A percentile compares a stretch with the other conserved stretches of the same genome.
Evolutionary conservation across 2,888 invertebrate genomes (phyloP).

Genomic region (Dusona sp.): DNA sequence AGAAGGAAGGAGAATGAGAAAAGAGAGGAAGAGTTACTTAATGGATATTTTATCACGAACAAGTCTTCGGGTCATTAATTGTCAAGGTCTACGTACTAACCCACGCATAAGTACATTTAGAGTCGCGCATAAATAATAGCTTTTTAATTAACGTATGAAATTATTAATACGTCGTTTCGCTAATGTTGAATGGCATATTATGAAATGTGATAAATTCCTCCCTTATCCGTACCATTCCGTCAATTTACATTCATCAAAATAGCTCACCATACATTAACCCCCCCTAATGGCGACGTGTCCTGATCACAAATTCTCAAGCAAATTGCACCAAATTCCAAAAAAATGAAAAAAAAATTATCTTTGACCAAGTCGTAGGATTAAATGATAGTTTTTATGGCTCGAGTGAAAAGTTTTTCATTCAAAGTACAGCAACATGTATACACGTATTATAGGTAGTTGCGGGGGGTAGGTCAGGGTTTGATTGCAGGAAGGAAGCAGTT

Average conservation of each 20-base stretch:
- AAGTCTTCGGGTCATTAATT: conserved; percentile 52
- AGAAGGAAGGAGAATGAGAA: conserved; percentile 24
- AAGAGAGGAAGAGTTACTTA: conserved; percentile 37
- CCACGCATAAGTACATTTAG: conserved; percentile 8
- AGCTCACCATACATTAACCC: not conserved
- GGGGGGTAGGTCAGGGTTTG: conserved; percentile 83
- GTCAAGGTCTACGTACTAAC: conserved; percentile 57
- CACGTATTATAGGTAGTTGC: conserved; percentile 22
- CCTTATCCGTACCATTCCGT: not conserved
- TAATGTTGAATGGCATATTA: not conserved
- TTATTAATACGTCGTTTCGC: not conserved
- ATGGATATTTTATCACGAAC: conserved; percentile 51
- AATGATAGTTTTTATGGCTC: conserved; percentile 16
- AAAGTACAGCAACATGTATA: not conserved
- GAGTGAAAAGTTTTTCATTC: conserved; percentile 42
- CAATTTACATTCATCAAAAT: not conserved
- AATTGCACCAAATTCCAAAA: not conserved
- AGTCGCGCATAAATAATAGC: conserved; percentile 1
- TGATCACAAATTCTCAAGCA: not conserved
- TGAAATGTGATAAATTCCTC: not conserved
- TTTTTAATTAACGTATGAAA: not conserved
- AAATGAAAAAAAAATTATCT: not conserved
- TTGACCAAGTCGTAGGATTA: not conserved
- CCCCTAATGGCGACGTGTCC: not conserved
- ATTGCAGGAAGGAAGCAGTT: conserved; percentile 85